Evolutionary conservation across 2,113 vertebrate genomes (phyloP).

Genomic region (Mirza zaza): DNA sequence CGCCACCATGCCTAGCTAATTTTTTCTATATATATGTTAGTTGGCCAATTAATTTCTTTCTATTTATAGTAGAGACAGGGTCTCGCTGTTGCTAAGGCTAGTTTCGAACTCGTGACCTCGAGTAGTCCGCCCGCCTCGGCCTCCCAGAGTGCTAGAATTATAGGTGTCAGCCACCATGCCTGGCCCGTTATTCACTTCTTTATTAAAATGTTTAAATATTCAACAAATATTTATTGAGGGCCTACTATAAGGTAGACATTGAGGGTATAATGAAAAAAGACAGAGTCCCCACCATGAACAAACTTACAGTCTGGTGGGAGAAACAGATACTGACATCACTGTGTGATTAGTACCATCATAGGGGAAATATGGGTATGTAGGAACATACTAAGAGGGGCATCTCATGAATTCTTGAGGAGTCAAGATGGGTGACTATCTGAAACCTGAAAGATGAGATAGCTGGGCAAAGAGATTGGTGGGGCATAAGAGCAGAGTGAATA

Average conservation of each 20-base stretch:
- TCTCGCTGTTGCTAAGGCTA: too few species aligned
- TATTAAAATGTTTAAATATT: slow-evolving; percentile 30
- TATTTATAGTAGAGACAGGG: too few species aligned
- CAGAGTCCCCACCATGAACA: neutral
- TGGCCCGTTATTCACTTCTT: neutral
- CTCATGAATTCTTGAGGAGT: neutral
- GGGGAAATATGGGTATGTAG: neutral
- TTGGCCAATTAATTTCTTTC: too few species aligned
- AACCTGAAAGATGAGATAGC: neutral
- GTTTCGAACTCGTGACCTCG: too few species aligned
- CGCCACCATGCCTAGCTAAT: too few species aligned
- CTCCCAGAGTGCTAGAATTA: too few species aligned
- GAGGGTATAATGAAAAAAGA: neutral
- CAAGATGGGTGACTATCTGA: neutral
- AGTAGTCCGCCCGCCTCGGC: too few species aligned
- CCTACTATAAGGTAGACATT: neutral
- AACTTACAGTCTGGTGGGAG: neutral
- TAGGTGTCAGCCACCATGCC: too few species aligned
- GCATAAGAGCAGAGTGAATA: neutral
- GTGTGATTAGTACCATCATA: neutral
- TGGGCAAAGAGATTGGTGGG: neutral
- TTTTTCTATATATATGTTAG: too few species aligned
- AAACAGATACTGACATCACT: neutral
- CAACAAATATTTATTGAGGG: neutral
- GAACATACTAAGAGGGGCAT: neutral